Percentiles rank a stretch among this genome's conserved stretches.
phyloP scores from a whole-genome alignment of 2,113 vertebrate genomes.

The Chroicocephalus ridibundus region DNA sequence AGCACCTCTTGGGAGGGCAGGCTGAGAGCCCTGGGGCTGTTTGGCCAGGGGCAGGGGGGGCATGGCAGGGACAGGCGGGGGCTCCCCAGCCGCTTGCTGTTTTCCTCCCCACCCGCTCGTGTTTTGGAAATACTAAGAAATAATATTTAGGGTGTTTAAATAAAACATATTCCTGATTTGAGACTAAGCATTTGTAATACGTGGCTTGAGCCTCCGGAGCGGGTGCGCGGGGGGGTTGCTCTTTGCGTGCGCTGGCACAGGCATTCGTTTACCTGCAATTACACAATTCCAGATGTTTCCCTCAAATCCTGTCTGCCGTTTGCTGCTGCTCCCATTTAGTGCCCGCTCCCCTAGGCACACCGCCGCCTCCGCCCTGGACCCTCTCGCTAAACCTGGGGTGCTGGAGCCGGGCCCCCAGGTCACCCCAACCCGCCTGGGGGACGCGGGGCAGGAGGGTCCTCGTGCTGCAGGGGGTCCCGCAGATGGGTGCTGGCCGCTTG shows the following conservation, averaged over 20 bases:
- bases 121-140: neutral
- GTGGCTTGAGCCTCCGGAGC: neutral
- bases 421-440: fast-evolving
- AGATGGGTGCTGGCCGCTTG: fast-evolving
- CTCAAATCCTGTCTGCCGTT: fast-evolving
- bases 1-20: too few relatives aligned
- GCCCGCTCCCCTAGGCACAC: neutral
- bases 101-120: fast-evolving
- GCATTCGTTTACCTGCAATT: neutral
- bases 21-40: neutral
- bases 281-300: neutral
- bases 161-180: neutral
- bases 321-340: neutral
- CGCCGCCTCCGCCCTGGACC: fast-evolving
- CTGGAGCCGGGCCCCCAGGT: too few relatives aligned
- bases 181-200: fast-evolving
- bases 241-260: fast-evolving
- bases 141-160: neutral
- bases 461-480: fast-evolving
- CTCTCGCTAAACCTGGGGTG: neutral
- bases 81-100: neutral
- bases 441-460: neutral
- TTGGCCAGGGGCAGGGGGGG: fast-evolving
- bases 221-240: neutral
- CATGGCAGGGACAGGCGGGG: fast-evolving